A percentile compares a stretch with the other conserved stretches of the same genome.
These are phyloP conservation scores for Atrina japonica DNA, from an alignment of 2,888 invertebrate species.

Conservation along the genomic window DNA sequence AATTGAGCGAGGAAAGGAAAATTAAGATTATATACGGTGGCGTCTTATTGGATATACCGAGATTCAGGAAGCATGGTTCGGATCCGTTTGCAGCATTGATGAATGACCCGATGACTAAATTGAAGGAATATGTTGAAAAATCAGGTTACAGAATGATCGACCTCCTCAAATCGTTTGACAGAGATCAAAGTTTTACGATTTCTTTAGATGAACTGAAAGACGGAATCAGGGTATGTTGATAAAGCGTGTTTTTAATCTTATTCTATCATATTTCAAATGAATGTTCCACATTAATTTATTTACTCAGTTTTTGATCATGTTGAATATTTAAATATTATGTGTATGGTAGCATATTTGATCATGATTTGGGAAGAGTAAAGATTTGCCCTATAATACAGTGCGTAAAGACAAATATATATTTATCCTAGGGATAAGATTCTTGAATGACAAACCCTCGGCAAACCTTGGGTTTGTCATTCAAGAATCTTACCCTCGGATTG, in stretches of 20 bases:
- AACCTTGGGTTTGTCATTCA: no score
- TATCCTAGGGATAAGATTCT: no score
- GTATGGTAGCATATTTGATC: no score
- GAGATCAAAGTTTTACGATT: constrained; percentile 69
- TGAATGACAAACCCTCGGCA: no score
- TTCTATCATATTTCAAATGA: background rate
- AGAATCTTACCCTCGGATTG: no score
- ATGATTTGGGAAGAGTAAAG: no score
- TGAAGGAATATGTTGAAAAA: constrained; percentile 63
- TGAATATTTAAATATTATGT: no score
- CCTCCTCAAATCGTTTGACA: constrained; percentile 76
- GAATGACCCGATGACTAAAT: constrained; percentile 72
- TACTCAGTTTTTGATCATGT: no score
- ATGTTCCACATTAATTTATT: background rate
- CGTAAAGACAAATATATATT: no score
- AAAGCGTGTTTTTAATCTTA: background rate
- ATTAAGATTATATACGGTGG: constrained; percentile 69
- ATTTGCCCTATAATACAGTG: no score
- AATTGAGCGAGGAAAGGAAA: constrained; percentile 56
- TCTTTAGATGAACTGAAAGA: constrained; percentile 66
- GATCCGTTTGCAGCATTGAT: constrained; percentile 58
- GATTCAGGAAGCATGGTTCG: constrained; percentile 12
- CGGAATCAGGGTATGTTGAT: constrained; percentile 66
- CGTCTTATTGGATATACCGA: constrained; percentile 41
- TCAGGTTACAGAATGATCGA: constrained; percentile 74